These are phyloP conservation scores for Leuciscus idus DNA, from an alignment of 2,113 vertebrate species.

Conservation along the genomic window DNA sequence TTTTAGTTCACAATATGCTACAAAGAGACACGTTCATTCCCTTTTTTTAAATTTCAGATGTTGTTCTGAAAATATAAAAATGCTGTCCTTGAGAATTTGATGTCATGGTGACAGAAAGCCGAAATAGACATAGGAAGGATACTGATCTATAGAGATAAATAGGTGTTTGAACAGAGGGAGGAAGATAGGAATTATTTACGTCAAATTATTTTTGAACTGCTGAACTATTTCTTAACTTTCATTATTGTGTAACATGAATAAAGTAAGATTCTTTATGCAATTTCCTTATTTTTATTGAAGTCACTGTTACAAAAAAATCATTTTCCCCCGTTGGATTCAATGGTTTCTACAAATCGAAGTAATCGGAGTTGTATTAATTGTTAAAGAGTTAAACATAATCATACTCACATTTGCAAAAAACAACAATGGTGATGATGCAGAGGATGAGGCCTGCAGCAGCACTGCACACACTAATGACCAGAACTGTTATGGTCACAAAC, in stretches of 20 bases:
- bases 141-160: neutral
- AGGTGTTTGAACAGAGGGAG: neutral
- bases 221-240: neutral
- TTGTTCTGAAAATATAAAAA: neutral
- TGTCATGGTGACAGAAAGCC: neutral
- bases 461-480: neutral
- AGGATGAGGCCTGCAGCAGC: slow-evolving; percentile 7
- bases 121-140: neutral
- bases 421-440: slow-evolving; percentile 6
- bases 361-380: neutral
- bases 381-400: neutral
- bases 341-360: neutral
- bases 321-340: neutral
- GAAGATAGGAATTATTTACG: neutral
- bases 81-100: neutral
- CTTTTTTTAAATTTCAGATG: neutral
- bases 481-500: neutral
- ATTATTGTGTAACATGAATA: neutral
- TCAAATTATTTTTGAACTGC: neutral
- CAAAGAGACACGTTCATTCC: neutral
- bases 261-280: neutral
- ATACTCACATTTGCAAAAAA: slow-evolving; percentile 43
- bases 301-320: neutral
- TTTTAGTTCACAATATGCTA: neutral
- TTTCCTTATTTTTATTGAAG: neutral